These are phyloP conservation scores for Pilophorus perplexus DNA, from an alignment of 2,888 invertebrate genomes.

Conservation along the genomic window DNA sequence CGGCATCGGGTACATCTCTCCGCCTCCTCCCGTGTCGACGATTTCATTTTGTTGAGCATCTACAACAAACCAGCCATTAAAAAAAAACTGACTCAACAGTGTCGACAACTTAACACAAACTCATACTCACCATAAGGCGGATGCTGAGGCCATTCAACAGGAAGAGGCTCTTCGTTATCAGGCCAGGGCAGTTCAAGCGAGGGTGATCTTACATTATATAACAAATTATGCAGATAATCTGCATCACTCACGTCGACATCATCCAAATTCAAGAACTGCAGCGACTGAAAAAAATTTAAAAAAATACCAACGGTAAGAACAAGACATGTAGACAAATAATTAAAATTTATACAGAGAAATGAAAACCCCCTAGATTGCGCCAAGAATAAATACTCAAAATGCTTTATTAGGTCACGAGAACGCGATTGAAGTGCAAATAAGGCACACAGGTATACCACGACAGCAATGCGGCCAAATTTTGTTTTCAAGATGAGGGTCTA, in stretches of 20 bases:
- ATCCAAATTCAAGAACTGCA: slow-evolving; percentile 72
- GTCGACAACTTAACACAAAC: neutral
- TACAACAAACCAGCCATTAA: neutral
- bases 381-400: too few relatives aligned
- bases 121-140: slow-evolving; percentile 39
- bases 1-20: slow-evolving; percentile 39
- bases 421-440: too few relatives aligned
- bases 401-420: too few relatives aligned
- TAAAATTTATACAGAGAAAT: too few relatives aligned
- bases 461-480: too few relatives aligned
- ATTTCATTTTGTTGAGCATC: slow-evolving; percentile 38
- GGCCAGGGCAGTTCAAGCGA: slow-evolving; percentile 44
- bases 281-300: slow-evolving; percentile 48
- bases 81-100: neutral
- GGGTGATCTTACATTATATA: slow-evolving; percentile 16
- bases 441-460: too few relatives aligned
- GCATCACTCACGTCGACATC: slow-evolving; percentile 63
- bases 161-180: slow-evolving; percentile 28
- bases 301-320: neutral
- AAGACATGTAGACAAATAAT: slow-evolving; percentile 1
- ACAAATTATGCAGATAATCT: slow-evolving; percentile 46
- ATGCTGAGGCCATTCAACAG: slow-evolving; percentile 41
- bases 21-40: slow-evolving; percentile 35
- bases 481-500: too few relatives aligned
- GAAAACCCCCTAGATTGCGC: too few relatives aligned